Base-by-base conservation (phyloP, 2,113 vertebrate species). In the Thymallus thymallus region DNA sequence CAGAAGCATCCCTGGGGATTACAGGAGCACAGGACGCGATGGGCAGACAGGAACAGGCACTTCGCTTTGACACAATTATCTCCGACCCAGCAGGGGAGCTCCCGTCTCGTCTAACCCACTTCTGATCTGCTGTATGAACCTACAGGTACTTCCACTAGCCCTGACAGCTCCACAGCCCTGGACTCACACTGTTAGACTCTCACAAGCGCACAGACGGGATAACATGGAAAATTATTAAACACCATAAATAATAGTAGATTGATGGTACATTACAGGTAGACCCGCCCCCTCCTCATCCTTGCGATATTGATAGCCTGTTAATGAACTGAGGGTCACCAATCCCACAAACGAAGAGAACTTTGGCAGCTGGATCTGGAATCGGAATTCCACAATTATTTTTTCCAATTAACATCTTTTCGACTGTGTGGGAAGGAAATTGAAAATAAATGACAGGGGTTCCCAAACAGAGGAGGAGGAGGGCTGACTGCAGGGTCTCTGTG, bases 111-210 rank as follows among this genome's bases (percentile, higher is more conserved):
- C 80, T 89, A 87, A 89, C 87, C 82, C 88, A 87, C 69, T 90
- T 91, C 80, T 88, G 85, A 84, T 86, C 80, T 88, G 85, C 85
- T 86, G 85, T 82, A 74, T 84, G 78, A 79, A 82, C 63, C 80
- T 79, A 83, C 84, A 88, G 88, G 86, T 87, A 86, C 82, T 78
- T 51, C 48, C 16, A 18, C 48, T 51, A 51, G 48, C 48, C 12
- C 16, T 51, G 14, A 14, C 48, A 5, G 48, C 14, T 51, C 4
- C 48, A 87, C 85, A 88, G 71, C 78, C 74, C 80, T 76, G 74
- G 68, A 76, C 73, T 75, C 77, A 48, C 56, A 76, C 56, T 22
- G 82, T 55, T 48, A 48, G 10, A 14, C 46, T 18, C 48, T 51
- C 48, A 51, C 48, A 51, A 51, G 13, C 14, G 14, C 9, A 48